Evolutionary conservation across 2,113 vertebrate species (phyloP).

Genomic region (Anseranas semipalmata): DNA sequence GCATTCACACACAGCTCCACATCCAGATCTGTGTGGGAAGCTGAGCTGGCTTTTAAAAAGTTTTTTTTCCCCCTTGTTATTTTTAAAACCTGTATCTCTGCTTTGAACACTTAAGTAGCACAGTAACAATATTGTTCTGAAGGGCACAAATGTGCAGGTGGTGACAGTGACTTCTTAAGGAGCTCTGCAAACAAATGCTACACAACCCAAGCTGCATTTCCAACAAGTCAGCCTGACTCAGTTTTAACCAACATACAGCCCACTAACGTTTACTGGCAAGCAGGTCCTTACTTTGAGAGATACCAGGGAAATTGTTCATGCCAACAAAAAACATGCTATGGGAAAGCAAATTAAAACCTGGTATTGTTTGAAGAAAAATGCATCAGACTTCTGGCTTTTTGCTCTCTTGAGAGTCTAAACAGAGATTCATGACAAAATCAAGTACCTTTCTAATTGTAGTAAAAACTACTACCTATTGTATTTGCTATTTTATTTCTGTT

Average conservation of each 20-base stretch:
- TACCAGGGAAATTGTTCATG: background rate
- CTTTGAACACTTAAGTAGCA: background rate
- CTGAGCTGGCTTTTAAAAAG: background rate
- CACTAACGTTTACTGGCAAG: background rate
- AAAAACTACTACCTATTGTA: background rate
- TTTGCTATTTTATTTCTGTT: background rate
- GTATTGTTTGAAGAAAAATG: background rate
- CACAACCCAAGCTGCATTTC: background rate
- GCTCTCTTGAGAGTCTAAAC: background rate
- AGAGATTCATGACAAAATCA: background rate
- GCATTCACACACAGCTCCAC: background rate
- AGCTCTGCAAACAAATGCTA: background rate
- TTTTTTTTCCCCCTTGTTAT: background rate
- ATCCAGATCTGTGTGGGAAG: background rate
- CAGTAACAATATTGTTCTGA: accelerated
- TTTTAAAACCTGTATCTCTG: background rate
- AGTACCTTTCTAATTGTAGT: background rate
- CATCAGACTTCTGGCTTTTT: background rate
- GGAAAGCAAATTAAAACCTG: background rate
- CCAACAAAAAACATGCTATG: background rate
- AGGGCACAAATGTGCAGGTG: background rate
- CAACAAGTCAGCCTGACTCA: background rate
- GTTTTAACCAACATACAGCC: background rate
- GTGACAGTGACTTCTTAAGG: background rate
- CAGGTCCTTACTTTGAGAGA: background rate